These are phyloP conservation scores for Pilophorus perplexus DNA, from an alignment of 2,888 invertebrate species.

Conservation along the genomic window DNA sequence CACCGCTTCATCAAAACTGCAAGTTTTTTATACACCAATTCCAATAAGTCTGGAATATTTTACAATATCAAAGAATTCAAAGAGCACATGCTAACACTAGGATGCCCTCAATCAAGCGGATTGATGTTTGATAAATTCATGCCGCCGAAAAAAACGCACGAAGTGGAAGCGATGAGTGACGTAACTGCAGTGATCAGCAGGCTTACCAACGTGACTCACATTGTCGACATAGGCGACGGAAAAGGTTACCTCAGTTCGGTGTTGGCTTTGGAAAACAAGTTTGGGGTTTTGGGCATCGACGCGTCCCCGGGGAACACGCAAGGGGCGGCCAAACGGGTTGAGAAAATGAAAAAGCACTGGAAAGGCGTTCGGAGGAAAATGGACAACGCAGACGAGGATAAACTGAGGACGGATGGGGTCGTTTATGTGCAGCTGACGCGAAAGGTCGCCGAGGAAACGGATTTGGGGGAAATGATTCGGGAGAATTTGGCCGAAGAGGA, in stretches of 20 bases:
- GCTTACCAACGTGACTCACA: conserved; percentile 53
- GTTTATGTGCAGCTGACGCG: conserved; percentile 62
- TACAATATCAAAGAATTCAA: conserved; percentile 52
- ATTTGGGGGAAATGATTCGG: conserved; percentile 57
- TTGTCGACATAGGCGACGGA: conserved; percentile 86
- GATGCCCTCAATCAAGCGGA: conserved; percentile 52
- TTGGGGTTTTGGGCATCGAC: conserved; percentile 80
- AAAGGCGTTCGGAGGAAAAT: conserved; percentile 43
- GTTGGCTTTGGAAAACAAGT: conserved; percentile 65
- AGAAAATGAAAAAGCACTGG: conserved; percentile 51
- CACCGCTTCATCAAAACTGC: conserved; percentile 1
- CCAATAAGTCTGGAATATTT: background rate
- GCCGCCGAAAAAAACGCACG: conserved; percentile 77
- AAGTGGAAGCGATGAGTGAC: conserved; percentile 66
- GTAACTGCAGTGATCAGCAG: conserved; percentile 59
- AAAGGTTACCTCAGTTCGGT: conserved; percentile 80
- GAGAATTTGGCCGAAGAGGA: conserved; percentile 54
- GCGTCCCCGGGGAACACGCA: conserved; percentile 65
- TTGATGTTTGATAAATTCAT: conserved; percentile 66
- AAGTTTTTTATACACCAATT: background rate
- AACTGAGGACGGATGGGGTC: conserved; percentile 46
- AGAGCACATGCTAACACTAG: conserved; percentile 51
- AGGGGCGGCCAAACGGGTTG: conserved; percentile 61
- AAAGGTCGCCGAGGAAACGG: conserved; percentile 61
- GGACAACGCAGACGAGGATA: conserved; percentile 48